Base-by-base conservation (phyloP, 2,113 vertebrate genomes). In the Triplophysa tibetana region DNA sequence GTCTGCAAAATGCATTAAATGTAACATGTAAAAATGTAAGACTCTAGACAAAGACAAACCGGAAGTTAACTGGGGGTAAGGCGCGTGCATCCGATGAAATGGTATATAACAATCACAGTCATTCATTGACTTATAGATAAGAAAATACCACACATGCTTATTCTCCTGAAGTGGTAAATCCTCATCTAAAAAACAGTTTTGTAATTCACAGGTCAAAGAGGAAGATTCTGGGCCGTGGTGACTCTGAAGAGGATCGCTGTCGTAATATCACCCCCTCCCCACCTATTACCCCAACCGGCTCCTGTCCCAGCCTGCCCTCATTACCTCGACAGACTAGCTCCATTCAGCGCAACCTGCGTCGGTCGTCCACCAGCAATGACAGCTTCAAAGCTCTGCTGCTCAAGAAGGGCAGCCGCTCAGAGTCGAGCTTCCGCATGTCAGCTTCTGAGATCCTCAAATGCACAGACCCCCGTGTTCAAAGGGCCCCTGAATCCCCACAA, bases 321-420 rank as follows among this genome's bases (percentile, higher is more conserved):
- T 5, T 74, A 17, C 89, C 92, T 14, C 94, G 91, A 67, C 95
- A 94, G 17, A 88, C 90, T 0, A 91, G 91, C 29, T 93, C 89
- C 0, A 89, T 91, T 82, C 89, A 90, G 86, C 89, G 88, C 61
- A 91, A 88, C 4, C 8, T 91, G 78, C 91, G 89, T 0, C 92
- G 89, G 76, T 92, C 89, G 62, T 91, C 89, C 64, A 91, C 90
- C 33, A 96, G 94, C 84, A 97, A 94, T 0, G 96, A 96, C 86
- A 95, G 92, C 88, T 99, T 99, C 83, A 99, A 98, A 87, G 95
- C 96, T 5, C 91, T 99, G 43, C 87, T 99, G 79, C 91, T 99
- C 69, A 96, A 92, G 88, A 99, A 96, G 2, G 96, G 97, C 0
- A 95, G 94, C 63, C 95, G 95, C 0, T 84, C 91, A 0, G 93